Conservation (phyloP, 2,797 vertebrate species). For the Mycteria americana region DNA sequence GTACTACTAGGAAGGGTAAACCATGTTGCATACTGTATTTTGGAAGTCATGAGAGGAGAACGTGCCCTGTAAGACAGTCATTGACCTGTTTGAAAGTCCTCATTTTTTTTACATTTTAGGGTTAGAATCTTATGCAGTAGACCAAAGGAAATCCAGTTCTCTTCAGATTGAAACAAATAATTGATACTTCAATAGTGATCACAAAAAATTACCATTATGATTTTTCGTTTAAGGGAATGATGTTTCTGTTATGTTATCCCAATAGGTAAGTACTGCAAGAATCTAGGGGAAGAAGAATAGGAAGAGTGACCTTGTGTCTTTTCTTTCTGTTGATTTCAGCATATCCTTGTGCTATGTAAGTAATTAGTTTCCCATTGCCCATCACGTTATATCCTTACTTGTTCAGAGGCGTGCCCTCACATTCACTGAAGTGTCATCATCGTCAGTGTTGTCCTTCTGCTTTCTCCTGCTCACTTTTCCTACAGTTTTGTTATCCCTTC, state of each 20-base stretch:
- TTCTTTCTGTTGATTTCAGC: neutral
- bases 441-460: neutral
- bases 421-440: neutral
- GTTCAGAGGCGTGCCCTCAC: neutral
- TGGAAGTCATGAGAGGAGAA: neutral
- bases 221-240: neutral
- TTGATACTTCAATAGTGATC: neutral
- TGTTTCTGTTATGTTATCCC: neutral
- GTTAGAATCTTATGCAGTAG: neutral
- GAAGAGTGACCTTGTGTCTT: neutral
- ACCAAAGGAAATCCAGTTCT: neutral
- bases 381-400: neutral
- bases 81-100: neutral
- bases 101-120: neutral
- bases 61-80: neutral
- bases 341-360: neutral
- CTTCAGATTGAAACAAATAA: neutral
- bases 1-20: neutral
- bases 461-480: neutral
- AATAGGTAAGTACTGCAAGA: neutral
- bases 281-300: neutral
- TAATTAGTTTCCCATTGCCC: neutral
- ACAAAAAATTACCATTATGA: neutral
- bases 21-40: neutral
- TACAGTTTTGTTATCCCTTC: neutral